Percentiles rank a stretch among this genome's conserved stretches.
Evolutionary conservation across 1,140 invertebrate species (phyloP).

Genomic region (Chionoecetes opilio): DNA sequence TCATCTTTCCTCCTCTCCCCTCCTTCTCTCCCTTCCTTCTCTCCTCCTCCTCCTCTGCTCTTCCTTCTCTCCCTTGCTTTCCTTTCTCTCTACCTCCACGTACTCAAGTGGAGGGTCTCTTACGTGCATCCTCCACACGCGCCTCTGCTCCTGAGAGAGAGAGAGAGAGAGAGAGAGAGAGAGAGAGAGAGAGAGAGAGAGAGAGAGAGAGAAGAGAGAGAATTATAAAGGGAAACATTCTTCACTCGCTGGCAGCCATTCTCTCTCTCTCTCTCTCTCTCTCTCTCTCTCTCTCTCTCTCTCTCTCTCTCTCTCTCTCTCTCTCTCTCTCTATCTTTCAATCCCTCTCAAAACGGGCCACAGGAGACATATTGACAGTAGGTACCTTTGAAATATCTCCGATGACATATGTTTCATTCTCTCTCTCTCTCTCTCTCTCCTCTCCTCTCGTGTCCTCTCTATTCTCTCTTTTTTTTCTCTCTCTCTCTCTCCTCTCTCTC

Average conservation of each 20-base stretch:
- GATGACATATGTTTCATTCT: conserved; percentile 11
- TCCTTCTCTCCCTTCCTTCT: background rate
- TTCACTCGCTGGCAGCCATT: too few relatives aligned
- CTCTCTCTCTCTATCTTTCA: background rate
- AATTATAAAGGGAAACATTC: background rate
- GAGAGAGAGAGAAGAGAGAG: conserved; percentile 19
- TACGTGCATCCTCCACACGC: background rate
- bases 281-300: background rate
- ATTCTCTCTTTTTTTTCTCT: background rate
- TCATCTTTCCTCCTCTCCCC: background rate
- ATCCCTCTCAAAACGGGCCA: background rate
- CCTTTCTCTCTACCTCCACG: background rate
- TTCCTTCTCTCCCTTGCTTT: background rate
- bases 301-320: conserved; percentile 10
- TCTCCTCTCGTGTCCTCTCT: conserved; percentile 41
- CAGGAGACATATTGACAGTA: background rate
- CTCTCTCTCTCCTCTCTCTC: conserved; percentile 57
- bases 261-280: background rate
- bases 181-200: background rate
- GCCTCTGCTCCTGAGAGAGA: background rate
- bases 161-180: too few relatives aligned
- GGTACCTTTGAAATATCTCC: background rate
- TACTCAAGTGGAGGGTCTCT: background rate
- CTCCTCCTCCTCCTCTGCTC: background rate
- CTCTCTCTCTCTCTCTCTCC: background rate